phyloP scores from a whole-genome alignment of 2,113 vertebrate genomes.

The Myotis lucifugus region DNA sequence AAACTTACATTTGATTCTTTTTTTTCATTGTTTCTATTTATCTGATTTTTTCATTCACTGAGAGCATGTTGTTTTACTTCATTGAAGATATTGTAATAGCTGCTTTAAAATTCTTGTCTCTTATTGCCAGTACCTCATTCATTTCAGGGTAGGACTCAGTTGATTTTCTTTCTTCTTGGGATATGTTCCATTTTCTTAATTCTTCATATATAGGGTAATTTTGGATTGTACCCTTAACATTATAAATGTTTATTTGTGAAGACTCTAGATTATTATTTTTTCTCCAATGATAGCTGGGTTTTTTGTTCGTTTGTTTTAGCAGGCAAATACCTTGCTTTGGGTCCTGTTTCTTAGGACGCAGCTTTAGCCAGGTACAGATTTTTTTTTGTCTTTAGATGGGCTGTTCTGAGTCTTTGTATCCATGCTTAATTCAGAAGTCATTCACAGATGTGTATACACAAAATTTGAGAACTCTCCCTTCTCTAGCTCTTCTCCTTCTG shows the following conservation, averaged over 20 bases:
- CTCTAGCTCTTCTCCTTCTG: not conserved
- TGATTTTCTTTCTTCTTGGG: not conserved
- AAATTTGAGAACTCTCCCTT: not conserved
- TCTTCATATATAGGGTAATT: not conserved
- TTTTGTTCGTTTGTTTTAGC: not conserved
- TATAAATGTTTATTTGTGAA: not conserved
- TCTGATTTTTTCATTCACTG: not conserved
- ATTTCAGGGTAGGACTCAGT: not conserved
- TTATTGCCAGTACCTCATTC: not conserved
- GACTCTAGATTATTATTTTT: not conserved
- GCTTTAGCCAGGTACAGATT: not conserved
- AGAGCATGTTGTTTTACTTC: not conserved
- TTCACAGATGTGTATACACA: not conserved
- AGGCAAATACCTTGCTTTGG: not conserved
- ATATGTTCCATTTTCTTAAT: slow-evolving; percentile 13
- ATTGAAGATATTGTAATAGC: not conserved
- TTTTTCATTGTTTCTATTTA: not conserved
- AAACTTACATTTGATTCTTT: not conserved
- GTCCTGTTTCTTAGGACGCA: not conserved
- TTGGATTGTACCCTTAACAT: not conserved
- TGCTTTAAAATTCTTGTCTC: not conserved
- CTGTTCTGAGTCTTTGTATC: not conserved
- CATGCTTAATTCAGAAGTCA: not conserved
- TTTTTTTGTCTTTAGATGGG: not conserved
- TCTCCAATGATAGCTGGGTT: not conserved